Percentiles rank a stretch among this genome's conserved stretches.
phyloP scores from a whole-genome alignment of 2,113 vertebrate species.

The Octodon degus region DNA sequence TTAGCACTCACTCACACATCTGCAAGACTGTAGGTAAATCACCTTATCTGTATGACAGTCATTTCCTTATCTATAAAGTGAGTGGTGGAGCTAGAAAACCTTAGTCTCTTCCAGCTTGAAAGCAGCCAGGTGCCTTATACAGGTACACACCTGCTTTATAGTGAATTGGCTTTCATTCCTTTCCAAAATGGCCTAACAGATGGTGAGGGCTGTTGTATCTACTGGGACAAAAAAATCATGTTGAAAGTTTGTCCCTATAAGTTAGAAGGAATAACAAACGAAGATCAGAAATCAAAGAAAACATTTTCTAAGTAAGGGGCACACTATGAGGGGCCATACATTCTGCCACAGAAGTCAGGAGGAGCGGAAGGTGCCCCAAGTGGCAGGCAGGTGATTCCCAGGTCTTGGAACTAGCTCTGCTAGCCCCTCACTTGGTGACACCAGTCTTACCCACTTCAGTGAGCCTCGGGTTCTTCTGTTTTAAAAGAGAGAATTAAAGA shows the following conservation, averaged over 20 bases:
- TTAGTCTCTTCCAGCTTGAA: neutral
- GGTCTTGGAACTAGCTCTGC: neutral
- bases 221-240: neutral
- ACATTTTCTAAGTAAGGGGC: neutral
- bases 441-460: neutral
- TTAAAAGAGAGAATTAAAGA: neutral
- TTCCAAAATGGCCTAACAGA: neutral
- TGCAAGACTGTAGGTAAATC: neutral
- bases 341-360: fast-evolving
- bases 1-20: neutral
- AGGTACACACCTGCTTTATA: fast-evolving
- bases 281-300: neutral
- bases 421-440: neutral
- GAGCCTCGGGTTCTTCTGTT: neutral
- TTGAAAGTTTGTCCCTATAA: neutral
- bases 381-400: too few species aligned
- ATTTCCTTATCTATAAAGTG: neutral
- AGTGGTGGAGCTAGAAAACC: neutral
- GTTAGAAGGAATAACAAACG: neutral
- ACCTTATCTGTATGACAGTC: neutral
- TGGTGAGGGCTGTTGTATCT: neutral
- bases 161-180: neutral
- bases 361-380: fast-evolving
- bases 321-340: fast-evolving
- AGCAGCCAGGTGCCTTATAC: neutral